These are phyloP conservation scores for Galerucella pusilla DNA, from an alignment of 2,888 invertebrate genomes.

Conservation along the genomic window DNA sequence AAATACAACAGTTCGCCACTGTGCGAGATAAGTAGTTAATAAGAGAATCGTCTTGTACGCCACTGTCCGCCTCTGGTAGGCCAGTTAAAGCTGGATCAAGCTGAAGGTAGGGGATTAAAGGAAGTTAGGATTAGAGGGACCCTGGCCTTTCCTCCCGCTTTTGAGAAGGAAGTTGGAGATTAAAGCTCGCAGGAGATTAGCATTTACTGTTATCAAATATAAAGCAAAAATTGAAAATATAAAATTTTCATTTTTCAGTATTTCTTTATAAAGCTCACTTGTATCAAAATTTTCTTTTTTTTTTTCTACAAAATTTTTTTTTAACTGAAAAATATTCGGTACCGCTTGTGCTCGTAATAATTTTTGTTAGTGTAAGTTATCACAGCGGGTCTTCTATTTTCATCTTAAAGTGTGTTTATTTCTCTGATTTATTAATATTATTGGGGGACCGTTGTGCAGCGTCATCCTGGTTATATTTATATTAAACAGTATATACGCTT, in stretches of 20 bases:
- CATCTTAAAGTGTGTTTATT: background rate
- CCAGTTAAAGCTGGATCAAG: slow-evolving; percentile 66
- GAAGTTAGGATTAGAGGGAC: slow-evolving; percentile 65
- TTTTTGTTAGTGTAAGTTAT: background rate
- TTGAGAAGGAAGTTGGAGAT: slow-evolving; percentile 64
- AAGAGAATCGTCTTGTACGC: slow-evolving; percentile 34
- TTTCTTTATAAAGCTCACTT: background rate
- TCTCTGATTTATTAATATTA: slow-evolving; percentile 4
- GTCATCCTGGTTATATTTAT: background rate
- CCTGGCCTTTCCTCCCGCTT: slow-evolving; percentile 60
- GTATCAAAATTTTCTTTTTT: background rate
- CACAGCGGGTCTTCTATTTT: background rate
- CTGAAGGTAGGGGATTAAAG: slow-evolving; percentile 67
- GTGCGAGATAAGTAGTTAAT: slow-evolving; percentile 16
- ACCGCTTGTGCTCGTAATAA: background rate
- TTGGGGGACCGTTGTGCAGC: background rate
- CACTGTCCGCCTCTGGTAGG: slow-evolving; percentile 57
- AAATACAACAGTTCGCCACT: background rate
- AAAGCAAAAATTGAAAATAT: slow-evolving; percentile 60
- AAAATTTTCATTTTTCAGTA: slow-evolving; percentile 27
- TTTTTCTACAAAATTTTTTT: too few relatives aligned
- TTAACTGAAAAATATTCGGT: too few relatives aligned
- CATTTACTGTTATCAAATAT: slow-evolving; percentile 64
- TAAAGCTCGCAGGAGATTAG: slow-evolving; percentile 63
- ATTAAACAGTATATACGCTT: background rate